phyloP scores from a whole-genome alignment of 2,888 invertebrate genomes.

The Agrenia bidenticulata region DNA sequence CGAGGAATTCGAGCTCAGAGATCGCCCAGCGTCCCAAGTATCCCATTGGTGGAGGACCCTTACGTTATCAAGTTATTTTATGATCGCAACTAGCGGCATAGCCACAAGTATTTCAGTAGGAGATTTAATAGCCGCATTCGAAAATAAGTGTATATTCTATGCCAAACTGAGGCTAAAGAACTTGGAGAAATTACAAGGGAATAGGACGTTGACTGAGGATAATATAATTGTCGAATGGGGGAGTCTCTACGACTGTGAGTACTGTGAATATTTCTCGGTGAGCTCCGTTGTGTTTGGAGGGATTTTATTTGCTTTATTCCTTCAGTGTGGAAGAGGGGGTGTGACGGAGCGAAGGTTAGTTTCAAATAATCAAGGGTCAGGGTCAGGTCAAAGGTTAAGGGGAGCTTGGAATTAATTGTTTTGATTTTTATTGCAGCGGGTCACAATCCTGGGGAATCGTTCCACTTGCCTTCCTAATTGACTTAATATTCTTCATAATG shows the following conservation, averaged over 20 bases:
- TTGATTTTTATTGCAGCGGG: neutral
- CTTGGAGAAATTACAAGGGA: slow-evolving; percentile 23
- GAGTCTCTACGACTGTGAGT: slow-evolving; percentile 19
- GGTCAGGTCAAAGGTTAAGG: neutral
- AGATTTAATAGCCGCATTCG: slow-evolving; percentile 24
- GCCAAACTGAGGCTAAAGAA: slow-evolving; percentile 20
- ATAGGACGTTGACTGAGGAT: slow-evolving; percentile 17
- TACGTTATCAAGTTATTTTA: slow-evolving; percentile 24
- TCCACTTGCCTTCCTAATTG: slow-evolving; percentile 23
- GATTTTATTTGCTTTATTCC: slow-evolving; percentile 22
- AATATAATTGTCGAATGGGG: slow-evolving; percentile 25
- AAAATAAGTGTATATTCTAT: slow-evolving; percentile 26
- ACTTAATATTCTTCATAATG: slow-evolving; percentile 26
- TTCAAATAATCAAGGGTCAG: neutral
- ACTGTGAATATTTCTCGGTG: slow-evolving; percentile 23
- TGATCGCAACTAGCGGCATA: slow-evolving; percentile 21
- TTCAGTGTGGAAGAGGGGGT: slow-evolving; percentile 34
- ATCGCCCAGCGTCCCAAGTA: slow-evolving; percentile 21
- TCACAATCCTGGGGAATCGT: slow-evolving; percentile 26
- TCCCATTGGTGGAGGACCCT: slow-evolving; percentile 29
- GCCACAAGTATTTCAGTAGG: slow-evolving; percentile 25
- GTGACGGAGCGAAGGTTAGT: slow-evolving; percentile 21
- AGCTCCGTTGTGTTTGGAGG: slow-evolving; percentile 26
- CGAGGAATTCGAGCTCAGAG: slow-evolving; percentile 27
- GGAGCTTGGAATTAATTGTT: too few species aligned